A percentile compares a stretch with the other conserved stretches of the same genome.
Evolutionary conservation across 1,140 invertebrate species (phyloP).

Genomic region (Theocolax elegans): DNA sequence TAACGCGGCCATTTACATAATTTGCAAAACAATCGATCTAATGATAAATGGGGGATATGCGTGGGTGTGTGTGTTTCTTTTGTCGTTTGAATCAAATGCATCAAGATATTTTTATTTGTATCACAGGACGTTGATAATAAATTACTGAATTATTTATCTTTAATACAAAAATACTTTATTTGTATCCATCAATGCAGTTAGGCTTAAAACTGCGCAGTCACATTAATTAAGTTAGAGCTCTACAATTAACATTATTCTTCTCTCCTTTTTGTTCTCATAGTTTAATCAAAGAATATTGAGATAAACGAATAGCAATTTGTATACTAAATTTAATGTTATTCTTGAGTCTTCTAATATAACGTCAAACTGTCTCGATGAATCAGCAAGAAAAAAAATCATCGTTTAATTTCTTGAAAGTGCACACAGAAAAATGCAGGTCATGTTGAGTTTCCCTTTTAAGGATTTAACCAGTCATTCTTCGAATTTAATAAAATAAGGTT

Average conservation of each 20-base stretch:
- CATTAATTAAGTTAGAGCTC: no score
- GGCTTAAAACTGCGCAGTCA: no score
- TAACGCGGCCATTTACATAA: constrained; percentile 12
- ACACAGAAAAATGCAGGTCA: constrained; percentile 29
- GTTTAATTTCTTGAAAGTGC: constrained; percentile 27
- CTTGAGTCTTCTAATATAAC: neutral
- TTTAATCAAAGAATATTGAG: no score
- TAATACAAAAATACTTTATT: no score
- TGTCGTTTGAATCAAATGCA: neutral
- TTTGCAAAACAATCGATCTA: constrained; percentile 30
- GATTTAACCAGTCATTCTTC: constrained; percentile 13
- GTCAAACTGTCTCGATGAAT: constrained; percentile 21
- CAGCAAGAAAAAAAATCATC: constrained; percentile 22
- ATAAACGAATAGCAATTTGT: no score
- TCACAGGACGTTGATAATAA: no score
- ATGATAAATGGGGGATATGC: constrained; percentile 16
- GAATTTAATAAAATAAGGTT: constrained; percentile 19
- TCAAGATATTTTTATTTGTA: neutral
- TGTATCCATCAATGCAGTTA: no score
- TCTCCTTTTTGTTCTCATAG: neutral
- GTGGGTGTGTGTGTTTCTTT: neutral
- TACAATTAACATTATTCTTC: neutral
- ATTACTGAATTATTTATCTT: no score
- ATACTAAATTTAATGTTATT: no score
- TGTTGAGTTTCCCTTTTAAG: constrained; percentile 5